phyloP scores from a whole-genome alignment of 1,140 invertebrate genomes.

The Brachionus angularis region DNA sequence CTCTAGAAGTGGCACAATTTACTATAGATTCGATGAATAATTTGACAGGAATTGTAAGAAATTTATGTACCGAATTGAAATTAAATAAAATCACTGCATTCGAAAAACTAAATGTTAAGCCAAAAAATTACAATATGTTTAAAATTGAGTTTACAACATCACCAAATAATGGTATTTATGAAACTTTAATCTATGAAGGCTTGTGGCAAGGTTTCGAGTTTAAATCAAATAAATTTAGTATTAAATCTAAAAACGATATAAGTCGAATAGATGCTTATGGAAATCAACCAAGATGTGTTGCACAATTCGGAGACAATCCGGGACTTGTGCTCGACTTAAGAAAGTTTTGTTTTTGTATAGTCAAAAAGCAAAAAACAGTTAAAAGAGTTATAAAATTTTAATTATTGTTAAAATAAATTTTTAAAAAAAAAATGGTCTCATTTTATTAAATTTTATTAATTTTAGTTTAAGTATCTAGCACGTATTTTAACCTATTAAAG shows the following conservation, averaged over 20 bases:
- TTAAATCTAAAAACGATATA: conserved; percentile 69
- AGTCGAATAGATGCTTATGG: conserved; percentile 83
- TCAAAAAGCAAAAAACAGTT: too few relatives aligned
- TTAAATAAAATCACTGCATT: conserved; percentile 67
- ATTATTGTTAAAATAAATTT: too few relatives aligned
- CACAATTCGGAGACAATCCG: conserved; percentile 2
- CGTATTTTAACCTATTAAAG: too few relatives aligned
- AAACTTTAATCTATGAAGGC: conserved; percentile 68
- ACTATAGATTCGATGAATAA: conserved; percentile 66
- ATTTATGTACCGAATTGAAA: conserved; percentile 64
- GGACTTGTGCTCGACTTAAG: conserved; percentile 1
- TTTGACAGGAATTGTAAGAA: conserved; percentile 62
- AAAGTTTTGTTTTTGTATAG: conserved; percentile 42
- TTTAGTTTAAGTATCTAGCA: too few relatives aligned
- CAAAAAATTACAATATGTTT: conserved; percentile 65
- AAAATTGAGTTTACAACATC: conserved; percentile 71
- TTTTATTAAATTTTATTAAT: too few relatives aligned
- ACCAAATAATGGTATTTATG: conserved; percentile 72
- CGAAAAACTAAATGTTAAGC: conserved; percentile 65
- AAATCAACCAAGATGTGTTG: conserved; percentile 19
- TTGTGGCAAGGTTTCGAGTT: conserved; percentile 46
- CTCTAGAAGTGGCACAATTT: conserved; percentile 59
- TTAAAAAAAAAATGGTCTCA: too few relatives aligned
- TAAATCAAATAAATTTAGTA: conserved; percentile 62
- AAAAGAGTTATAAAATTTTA: too few relatives aligned